These are phyloP conservation scores for Peromyscus leucopus DNA, from an alignment of 2,113 vertebrate genomes.

Conservation along the genomic window DNA sequence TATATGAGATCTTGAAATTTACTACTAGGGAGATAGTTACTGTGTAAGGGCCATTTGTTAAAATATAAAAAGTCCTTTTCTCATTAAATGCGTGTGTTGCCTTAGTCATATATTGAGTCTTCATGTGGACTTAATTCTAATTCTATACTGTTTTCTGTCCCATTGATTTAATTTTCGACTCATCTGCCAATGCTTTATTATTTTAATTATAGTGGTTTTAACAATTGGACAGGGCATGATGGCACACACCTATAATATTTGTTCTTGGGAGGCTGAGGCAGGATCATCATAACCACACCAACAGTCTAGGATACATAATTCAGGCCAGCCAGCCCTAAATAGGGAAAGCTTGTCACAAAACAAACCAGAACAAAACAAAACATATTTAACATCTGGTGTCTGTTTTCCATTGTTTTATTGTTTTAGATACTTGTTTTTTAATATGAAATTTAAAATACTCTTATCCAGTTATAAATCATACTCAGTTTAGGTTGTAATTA, in stretches of 20 bases:
- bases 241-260: not conserved
- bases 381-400: not conserved
- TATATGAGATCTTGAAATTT: constrained; percentile 23
- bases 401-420: not conserved
- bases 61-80: not conserved
- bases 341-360: not conserved
- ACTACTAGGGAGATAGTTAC: constrained; percentile 19
- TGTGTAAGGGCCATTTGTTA: constrained; percentile 41
- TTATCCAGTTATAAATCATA: constrained; percentile 34
- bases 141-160: constrained; percentile 41
- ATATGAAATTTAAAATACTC: constrained; percentile 30
- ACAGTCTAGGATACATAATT: not conserved
- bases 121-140: not conserved
- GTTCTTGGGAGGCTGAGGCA: not conserved
- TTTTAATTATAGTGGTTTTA: constrained; percentile 46
- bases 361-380: not conserved
- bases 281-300: not conserved
- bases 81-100: not conserved
- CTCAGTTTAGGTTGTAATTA: constrained; percentile 39
- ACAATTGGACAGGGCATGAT: not conserved
- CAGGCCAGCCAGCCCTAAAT: not conserved
- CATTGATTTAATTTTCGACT: constrained; percentile 44
- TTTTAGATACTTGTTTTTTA: constrained; percentile 30
- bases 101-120: constrained; percentile 29
- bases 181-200: not conserved